Conservation (phyloP, 2,797 vertebrate genomes). For the Urosaurus nigricauda region DNA sequence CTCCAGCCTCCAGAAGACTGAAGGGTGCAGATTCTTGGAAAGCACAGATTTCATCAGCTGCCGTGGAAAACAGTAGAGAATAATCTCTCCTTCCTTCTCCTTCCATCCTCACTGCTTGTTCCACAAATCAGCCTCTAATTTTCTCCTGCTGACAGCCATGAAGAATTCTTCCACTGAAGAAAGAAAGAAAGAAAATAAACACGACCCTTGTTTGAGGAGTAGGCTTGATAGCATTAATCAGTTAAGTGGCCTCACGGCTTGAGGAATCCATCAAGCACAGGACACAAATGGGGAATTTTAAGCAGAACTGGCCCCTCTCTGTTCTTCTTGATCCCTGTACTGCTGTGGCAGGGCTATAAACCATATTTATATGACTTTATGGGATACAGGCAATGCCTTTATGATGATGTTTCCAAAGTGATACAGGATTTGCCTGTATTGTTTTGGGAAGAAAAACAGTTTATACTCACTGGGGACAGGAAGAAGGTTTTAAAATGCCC, state of each 20-base stretch:
- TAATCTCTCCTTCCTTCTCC: not conserved
- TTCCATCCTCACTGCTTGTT: not conserved
- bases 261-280: constrained; percentile 20
- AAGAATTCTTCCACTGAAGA: constrained; percentile 21
- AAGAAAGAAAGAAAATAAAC: constrained; percentile 25
- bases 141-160: constrained; percentile 18
- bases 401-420: constrained; percentile 21
- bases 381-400: constrained; percentile 13
- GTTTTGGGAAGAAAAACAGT: constrained; percentile 11
- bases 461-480: not conserved
- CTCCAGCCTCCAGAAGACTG: not conserved
- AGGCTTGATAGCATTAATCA: constrained; percentile 18
- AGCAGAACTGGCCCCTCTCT: not conserved
- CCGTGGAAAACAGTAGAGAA: not conserved
- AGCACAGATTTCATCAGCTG: constrained; percentile 9
- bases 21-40: not conserved
- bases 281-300: not conserved
- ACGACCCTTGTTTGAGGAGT: not conserved
- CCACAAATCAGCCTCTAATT: constrained; percentile 28
- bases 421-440: constrained; percentile 1
- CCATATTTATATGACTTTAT: constrained; percentile 33
- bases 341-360: constrained; percentile 8
- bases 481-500: not conserved
- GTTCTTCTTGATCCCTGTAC: not conserved
- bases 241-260: constrained; percentile 7